Evolutionary conservation across 2,797 vertebrate species (phyloP), one percentile per base, ranked within the genome.

Genomic region (Sciurus vulgaris): DNA sequence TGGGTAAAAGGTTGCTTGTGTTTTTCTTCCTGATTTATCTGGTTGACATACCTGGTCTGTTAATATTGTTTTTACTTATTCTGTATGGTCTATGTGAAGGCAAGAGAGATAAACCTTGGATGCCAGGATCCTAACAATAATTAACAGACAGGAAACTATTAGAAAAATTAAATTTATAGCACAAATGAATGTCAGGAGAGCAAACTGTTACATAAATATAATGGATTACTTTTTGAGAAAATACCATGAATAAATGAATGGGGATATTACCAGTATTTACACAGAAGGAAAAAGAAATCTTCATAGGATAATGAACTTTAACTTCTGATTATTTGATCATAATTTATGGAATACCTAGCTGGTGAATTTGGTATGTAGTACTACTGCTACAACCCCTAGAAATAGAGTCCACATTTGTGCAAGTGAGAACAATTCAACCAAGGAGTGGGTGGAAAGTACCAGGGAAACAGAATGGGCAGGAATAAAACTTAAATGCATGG

Each of bases 101-200:
- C 35, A 95, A 89, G n/a, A 89, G 69, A 74, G 65, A 93, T 78
- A 86, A 76, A 44, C 17, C 85, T 65, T 77, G 79, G 24, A 30
- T 69, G 8, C 44, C 41, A 73, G 41, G 49, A 67, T 89, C 86
- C 28, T 65, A 83, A 76, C 9, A 91, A 38, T 92, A 91, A 93
- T 44, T 86, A 67, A 74, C 49, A 86, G 17, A 86, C 22, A 87
- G 47, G 15, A 85, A 92, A 77, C 30, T 44, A 65, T 56, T 85
- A 77, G 70, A 86, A 96, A 77, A 93, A 76, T 65, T 30, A 94
- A 87, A 97, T 76, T 79, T 91, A 70, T n/a, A 87, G 44, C 14
- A 89, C 59, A 95, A 93, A 84, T 65, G 22, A 92, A 72, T 7
- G 67, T 82, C 49, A 89, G 24, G n/a, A 84, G 59, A 81, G 24